Evolutionary conservation across 1,140 invertebrate species (phyloP), one percentile per base, ranked within the genome.

Genomic region (Ips nitidus): DNA sequence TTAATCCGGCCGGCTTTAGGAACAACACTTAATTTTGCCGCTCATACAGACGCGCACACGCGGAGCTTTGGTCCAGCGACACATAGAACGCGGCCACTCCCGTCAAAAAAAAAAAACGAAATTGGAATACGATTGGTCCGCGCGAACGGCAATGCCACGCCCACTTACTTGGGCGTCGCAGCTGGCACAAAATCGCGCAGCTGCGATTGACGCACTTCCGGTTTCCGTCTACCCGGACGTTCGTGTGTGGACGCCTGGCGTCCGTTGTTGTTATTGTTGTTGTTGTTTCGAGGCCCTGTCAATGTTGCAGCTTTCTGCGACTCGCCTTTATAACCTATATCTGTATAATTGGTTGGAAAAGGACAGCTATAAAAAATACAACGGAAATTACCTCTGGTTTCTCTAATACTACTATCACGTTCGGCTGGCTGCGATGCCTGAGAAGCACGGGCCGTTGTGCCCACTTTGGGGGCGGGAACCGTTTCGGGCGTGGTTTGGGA

Each of bases 181-280:
- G 45, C 41, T 40, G 62, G 74, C 70, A 75, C 78, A 53, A 78
- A 79, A 56, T 79, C 78, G 64, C 78, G 77, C 70, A 79, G 71
- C 41, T 74, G 73, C 43, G 73, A 66, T 41, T 71, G 69, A n/a
- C 75, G 65, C 58, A 61, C 57, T 42, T 79, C 77, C 38, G 72
- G 75, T 70, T 75, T 74, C 56, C 76, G 70, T n/a, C 75, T 75
- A 47, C 71, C 71, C 2, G 69, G 68, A 7, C 75, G 66, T 2
- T 78, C 75, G 61, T 74, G 74, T 22, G 22, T 22, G 36, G 55
- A 41, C 47, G 63, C 68, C 40, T 70, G 66, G 6, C 58, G 52
- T 42, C 66, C 65, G 52, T 68, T 73, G 41, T 63, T 61, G 42
- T 66, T 66, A 41, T 62, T 68, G 53, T 47, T 43, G 41, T 37